Conservation (phyloP, 1,140 invertebrate species). For the Harpegnathos saltator region DNA sequence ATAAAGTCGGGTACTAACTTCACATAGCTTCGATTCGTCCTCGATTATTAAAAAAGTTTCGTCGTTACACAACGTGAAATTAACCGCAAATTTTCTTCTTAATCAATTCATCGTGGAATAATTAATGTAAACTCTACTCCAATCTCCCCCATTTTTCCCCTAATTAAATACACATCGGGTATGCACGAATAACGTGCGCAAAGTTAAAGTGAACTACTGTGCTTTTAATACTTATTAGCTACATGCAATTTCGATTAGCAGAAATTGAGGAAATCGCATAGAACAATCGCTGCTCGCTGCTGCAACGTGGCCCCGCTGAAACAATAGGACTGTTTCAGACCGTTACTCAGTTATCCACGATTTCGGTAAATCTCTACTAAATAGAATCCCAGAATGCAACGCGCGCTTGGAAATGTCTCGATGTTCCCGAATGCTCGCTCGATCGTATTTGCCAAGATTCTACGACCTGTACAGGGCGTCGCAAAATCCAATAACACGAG, state of each 20-base stretch:
- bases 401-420: slow-evolving; percentile 47
- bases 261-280: slow-evolving; percentile 51
- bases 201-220: neutral
- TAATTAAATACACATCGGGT: neutral
- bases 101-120: neutral
- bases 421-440: slow-evolving; percentile 47
- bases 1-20: no score
- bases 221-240: slow-evolving; percentile 46
- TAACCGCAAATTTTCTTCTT: neutral
- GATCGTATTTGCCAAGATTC: slow-evolving; percentile 55
- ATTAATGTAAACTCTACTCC: neutral
- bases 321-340: slow-evolving; percentile 58
- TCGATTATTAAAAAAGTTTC: no score
- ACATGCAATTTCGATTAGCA: slow-evolving; percentile 57
- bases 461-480: slow-evolving; percentile 29
- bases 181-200: neutral
- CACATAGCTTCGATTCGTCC: no score
- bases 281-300: slow-evolving; percentile 44
- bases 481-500: slow-evolving; percentile 1
- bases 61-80: neutral
- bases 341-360: slow-evolving; percentile 59
- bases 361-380: slow-evolving; percentile 55
- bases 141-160: neutral
- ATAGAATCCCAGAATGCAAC: slow-evolving; percentile 54
- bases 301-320: slow-evolving; percentile 21